Conservation (phyloP, 2,888 invertebrate genomes). For the Trichogramma dendrolimi region DNA sequence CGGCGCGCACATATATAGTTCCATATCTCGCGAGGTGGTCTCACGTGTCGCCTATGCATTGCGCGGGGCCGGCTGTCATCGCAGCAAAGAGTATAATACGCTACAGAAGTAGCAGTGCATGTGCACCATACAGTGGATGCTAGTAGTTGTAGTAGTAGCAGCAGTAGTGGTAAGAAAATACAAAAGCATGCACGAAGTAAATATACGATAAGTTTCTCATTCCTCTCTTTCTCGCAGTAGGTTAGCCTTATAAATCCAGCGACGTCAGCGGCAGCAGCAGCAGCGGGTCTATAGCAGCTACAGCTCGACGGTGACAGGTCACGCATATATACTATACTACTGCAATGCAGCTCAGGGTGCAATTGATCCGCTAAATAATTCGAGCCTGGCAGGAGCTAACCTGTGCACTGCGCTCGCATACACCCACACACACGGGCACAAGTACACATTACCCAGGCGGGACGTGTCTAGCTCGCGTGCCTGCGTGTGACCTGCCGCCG, state of each 20-base stretch:
- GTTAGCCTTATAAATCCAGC: constrained; percentile 46
- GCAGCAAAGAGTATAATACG: no score
- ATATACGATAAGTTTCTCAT: constrained; percentile 49
- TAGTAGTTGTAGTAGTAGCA: not conserved
- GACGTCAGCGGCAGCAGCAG: constrained; percentile 33
- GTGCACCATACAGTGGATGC: not conserved
- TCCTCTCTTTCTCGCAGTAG: no score
- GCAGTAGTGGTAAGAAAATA: not conserved
- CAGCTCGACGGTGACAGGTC: constrained; percentile 49
- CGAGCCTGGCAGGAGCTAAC: not conserved
- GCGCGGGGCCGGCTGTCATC: no score
- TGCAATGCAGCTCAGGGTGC: constrained; percentile 5
- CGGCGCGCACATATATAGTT: no score
- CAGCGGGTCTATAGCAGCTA: no score
- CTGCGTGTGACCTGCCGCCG: no score
- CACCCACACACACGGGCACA: constrained; percentile 11
- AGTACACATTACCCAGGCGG: no score
- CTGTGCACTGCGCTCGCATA: constrained; percentile 3
- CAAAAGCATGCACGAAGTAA: constrained; percentile 40
- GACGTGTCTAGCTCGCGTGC: no score
- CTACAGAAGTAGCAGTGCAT: no score
- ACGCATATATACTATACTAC: constrained; percentile 39
- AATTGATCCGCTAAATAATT: constrained; percentile 26
- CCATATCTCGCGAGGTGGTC: no score
- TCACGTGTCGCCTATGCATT: no score